phyloP scores from a whole-genome alignment of 2,113 vertebrate species.

The Caretta caretta region DNA sequence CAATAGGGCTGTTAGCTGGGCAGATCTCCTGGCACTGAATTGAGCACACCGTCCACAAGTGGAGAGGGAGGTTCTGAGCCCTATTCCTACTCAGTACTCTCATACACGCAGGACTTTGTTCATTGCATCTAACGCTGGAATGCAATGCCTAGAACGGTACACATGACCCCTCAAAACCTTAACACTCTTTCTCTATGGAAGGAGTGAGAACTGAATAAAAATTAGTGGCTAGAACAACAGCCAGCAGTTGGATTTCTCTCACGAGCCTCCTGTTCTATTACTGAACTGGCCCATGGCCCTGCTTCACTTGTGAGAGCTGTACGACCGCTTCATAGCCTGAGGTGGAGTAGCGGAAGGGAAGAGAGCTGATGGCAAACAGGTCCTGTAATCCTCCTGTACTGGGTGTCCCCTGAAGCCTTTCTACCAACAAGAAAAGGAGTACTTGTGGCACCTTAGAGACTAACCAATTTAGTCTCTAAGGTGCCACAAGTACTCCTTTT shows the following conservation, averaged over 20 bases:
- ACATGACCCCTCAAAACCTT: not conserved
- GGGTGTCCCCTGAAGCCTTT: no score
- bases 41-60: not conserved
- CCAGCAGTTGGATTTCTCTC: not conserved
- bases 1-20: not conserved
- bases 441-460: no score
- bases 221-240: not conserved
- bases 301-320: accelerated
- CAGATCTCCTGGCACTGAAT: not conserved
- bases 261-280: not conserved
- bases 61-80: not conserved
- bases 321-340: not conserved
- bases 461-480: no score
- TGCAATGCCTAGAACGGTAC: not conserved
- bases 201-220: accelerated
- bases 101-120: accelerated
- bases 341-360: accelerated
- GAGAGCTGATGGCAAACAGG: not conserved
- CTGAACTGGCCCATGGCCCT: not conserved
- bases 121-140: accelerated
- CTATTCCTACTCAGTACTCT: not conserved
- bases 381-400: not conserved
- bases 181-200: accelerated
- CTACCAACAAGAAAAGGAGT: no score
- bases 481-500: no score